A percentile compares a stretch with the other conserved stretches of the same genome.
Conservation (phyloP, 1,140 invertebrate species). For the Archegozetes longisetosus region DNA sequence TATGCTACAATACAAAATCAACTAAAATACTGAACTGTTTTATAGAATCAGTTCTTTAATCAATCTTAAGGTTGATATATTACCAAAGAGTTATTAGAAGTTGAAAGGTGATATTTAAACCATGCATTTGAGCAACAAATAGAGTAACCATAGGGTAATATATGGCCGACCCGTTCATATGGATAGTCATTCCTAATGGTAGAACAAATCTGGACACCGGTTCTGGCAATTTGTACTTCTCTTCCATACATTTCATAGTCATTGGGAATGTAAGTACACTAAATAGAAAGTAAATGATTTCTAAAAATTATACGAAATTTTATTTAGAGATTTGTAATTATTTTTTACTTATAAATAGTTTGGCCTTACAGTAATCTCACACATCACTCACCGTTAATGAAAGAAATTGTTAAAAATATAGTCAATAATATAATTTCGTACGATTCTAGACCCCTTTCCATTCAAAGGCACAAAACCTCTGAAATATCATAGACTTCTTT, state of each 20-base stretch:
- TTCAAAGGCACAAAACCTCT: too few species aligned
- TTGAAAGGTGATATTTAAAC: conserved; percentile 55
- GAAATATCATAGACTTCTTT: too few species aligned
- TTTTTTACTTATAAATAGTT: too few species aligned
- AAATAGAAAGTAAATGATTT: conserved; percentile 25
- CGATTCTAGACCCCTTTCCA: too few species aligned
- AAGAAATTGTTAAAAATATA: too few species aligned
- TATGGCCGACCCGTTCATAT: conserved; percentile 85
- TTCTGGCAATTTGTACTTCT: conserved; percentile 67
- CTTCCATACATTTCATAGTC: conserved; percentile 83
- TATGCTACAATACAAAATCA: conserved; percentile 5
- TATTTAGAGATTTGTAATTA: too few species aligned
- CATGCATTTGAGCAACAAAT: conserved; percentile 83
- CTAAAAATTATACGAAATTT: conserved; percentile 32
- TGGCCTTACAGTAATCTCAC: too few species aligned
- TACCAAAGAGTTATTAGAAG: conserved; percentile 27
- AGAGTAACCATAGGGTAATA: conserved; percentile 72
- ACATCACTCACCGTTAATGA: too few species aligned
- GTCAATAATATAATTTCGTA: too few species aligned
- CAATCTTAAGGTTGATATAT: background rate
- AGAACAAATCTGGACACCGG: conserved; percentile 77
- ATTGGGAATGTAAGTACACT: conserved; percentile 86
- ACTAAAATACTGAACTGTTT: background rate
- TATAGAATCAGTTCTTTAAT: background rate
- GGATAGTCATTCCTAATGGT: conserved; percentile 79